Base-by-base conservation (phyloP, 2,113 vertebrate genomes). In the Pelecanus crispus region DNA sequence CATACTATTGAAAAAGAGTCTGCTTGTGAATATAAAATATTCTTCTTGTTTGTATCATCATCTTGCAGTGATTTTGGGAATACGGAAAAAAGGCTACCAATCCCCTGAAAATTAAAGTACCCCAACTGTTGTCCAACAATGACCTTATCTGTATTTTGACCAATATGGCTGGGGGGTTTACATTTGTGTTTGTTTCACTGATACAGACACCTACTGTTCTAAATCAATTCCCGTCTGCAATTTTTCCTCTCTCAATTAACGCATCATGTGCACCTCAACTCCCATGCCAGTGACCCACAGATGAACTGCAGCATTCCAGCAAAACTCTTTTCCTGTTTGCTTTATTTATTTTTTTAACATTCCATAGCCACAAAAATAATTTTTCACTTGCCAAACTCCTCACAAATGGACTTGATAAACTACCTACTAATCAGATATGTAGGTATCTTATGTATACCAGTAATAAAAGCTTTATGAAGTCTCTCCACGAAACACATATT, bases 171-270 rank as follows among this genome's bases (percentile, higher is more conserved):
- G 24, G 22, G 20, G 44, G 13, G 9, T 6, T 71, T 53, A 85
- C 3, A 4, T 56, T 65, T 83, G 12, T 42, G 29, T 50, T 92
- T 73, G 10, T 17, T 90, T 77, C 67, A 31, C 82, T 36, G 50
- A 52, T 77, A 85, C 10, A 88, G 67, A 68, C 24, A 77, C 5
- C 44, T 49, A 84, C 24, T 36, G 40, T 29, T 90, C 55, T 73
- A 82, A 91, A 91, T 77, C 62, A 93, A 21, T 20, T 36, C 44
- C 73, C 29, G 38, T 61, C 85, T 95, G 50, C 5, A 59, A 12
- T 78, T 94, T 63, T 86, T 79, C 38, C 50, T 84, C 81, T 91
- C 68, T 94, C 75, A 90, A 68, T 93, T 93, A 94, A 86, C 92
- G 81, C 47, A 71, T 78, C 34, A 44, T 14, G n/a, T 67, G 55